Evolutionary conservation across 2,113 vertebrate genomes (phyloP).

Genomic region (Channa argus): DNA sequence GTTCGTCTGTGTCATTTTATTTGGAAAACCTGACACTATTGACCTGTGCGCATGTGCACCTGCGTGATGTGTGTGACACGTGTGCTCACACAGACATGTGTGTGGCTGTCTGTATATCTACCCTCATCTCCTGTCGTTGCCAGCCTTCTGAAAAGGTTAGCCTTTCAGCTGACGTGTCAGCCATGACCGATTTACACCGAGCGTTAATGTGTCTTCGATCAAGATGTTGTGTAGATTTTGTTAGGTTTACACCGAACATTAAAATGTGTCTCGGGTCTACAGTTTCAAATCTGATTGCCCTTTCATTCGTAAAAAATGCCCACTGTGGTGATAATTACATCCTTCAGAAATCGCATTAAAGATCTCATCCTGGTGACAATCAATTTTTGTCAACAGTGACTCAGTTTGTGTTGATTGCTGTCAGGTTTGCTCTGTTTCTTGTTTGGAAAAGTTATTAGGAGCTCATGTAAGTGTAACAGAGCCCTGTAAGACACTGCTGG

Average conservation of each 20-base stretch:
- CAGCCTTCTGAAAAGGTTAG: slow-evolving; percentile 28
- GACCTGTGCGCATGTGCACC: neutral
- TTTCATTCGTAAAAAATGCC: slow-evolving; percentile 33
- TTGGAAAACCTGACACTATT: slow-evolving; percentile 33
- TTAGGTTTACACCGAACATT: slow-evolving; percentile 18
- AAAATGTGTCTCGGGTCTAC: slow-evolving; percentile 16
- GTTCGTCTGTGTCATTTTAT: neutral
- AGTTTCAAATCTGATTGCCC: slow-evolving; percentile 51
- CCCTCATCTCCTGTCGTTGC: slow-evolving; percentile 33
- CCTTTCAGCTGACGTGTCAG: slow-evolving; percentile 31
- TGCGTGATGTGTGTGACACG: slow-evolving; percentile 8
- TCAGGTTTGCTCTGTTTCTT: neutral
- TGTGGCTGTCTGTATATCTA: neutral
- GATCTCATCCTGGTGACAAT: slow-evolving; percentile 16
- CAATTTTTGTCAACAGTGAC: slow-evolving; percentile 10
- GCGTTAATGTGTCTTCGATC: neutral
- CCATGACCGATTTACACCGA: slow-evolving; percentile 13
- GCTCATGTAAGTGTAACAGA: too few species aligned
- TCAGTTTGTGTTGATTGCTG: slow-evolving; percentile 10
- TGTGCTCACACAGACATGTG: neutral
- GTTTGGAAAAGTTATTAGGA: too few species aligned
- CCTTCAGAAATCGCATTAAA: slow-evolving; percentile 32
- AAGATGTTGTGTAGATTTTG: slow-evolving; percentile 1
- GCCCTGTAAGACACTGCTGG: too few species aligned
- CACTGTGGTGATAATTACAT: slow-evolving; percentile 31